Percentiles rank a stretch among this genome's conserved stretches.
These are phyloP conservation scores for Strigamia transsilvanica DNA, from an alignment of 2,888 invertebrate species.

Conservation along the genomic window DNA sequence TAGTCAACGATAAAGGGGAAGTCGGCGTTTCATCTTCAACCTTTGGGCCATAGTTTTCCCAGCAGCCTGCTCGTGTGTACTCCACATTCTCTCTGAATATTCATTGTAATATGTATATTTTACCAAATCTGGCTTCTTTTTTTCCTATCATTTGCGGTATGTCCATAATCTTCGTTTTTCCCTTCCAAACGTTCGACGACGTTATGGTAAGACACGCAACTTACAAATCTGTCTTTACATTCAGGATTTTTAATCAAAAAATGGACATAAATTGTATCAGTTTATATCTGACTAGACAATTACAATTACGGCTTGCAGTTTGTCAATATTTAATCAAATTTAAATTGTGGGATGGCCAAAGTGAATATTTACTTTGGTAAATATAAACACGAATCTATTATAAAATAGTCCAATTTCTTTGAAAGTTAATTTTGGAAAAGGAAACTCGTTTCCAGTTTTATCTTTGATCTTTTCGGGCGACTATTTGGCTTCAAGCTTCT, in stretches of 20 bases:
- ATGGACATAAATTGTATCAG: too few relatives aligned
- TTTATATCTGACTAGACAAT: too few relatives aligned
- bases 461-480: neutral
- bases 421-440: neutral
- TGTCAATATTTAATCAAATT: too few relatives aligned
- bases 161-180: neutral
- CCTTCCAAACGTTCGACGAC: neutral
- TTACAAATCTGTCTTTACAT: neutral
- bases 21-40: slow-evolving; percentile 47
- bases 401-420: too few relatives aligned
- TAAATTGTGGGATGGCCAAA: too few relatives aligned
- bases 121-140: slow-evolving; percentile 1
- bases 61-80: slow-evolving; percentile 6
- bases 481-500: neutral
- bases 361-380: too few relatives aligned
- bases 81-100: slow-evolving; percentile 32
- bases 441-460: neutral
- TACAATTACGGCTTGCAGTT: too few relatives aligned
- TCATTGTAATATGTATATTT: slow-evolving; percentile 45
- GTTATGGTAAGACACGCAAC: neutral
- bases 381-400: too few relatives aligned
- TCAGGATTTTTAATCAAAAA: neutral
- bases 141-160: slow-evolving; percentile 6
- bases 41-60: slow-evolving; percentile 30
- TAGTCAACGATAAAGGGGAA: slow-evolving; percentile 46